A percentile compares a stretch with the other conserved stretches of the same genome.
Conservation (phyloP, 2,113 vertebrate genomes). For the Taurulus bubalis region DNA sequence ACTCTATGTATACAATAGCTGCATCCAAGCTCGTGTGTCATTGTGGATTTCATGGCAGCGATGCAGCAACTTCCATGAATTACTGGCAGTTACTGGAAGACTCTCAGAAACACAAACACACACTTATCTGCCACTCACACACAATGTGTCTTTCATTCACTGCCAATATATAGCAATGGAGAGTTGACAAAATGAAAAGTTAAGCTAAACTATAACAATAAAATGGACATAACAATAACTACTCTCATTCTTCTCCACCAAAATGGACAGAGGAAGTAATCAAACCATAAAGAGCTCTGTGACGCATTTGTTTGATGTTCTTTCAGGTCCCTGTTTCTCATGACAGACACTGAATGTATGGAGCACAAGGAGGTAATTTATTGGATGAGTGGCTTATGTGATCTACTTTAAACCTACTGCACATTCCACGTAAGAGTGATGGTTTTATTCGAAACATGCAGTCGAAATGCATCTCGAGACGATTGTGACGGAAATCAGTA, state of each 20-base stretch:
- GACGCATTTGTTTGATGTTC: not conserved
- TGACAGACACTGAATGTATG: not conserved
- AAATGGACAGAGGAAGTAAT: not conserved
- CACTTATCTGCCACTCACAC: slow-evolving; percentile 26
- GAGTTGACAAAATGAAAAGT: not conserved
- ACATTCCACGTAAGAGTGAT: not conserved
- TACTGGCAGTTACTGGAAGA: slow-evolving; percentile 48
- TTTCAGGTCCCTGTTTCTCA: too few species aligned
- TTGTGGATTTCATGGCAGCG: slow-evolving; percentile 22
- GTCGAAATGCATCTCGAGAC: not conserved
- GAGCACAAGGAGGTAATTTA: too few species aligned
- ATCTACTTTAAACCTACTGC: not conserved
- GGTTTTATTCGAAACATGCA: not conserved
- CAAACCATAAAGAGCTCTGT: not conserved
- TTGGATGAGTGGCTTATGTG: not conserved
- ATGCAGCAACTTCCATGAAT: slow-evolving; percentile 46
- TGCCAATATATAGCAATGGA: not conserved
- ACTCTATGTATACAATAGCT: slow-evolving; percentile 24
- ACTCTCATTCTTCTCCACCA: not conserved
- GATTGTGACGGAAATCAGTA: not conserved
- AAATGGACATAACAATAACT: not conserved
- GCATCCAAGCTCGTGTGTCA: slow-evolving; percentile 30
- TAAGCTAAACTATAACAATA: not conserved
- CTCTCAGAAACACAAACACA: slow-evolving; percentile 34
- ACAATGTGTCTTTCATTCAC: slow-evolving; percentile 27